Evolutionary conservation across 1,140 invertebrate genomes (phyloP), one percentile per base, ranked within the genome.

Genomic region (Drosophila bocqueti): DNA sequence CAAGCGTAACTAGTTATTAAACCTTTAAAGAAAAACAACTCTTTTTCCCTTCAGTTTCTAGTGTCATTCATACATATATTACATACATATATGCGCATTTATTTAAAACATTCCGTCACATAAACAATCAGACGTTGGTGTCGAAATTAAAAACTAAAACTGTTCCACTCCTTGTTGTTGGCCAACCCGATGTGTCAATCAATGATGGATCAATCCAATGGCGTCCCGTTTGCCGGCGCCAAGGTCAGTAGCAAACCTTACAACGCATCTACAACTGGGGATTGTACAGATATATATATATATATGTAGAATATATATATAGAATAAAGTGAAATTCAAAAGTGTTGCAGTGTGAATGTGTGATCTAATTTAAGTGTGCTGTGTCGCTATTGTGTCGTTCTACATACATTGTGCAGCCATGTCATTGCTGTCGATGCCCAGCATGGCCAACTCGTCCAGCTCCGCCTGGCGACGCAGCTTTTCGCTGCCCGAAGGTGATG

Each of bases 401-500:
- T 87, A 93, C 76, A 93, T 92, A 84, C 91, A 92, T 91, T 95
- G 94, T 61, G 95, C 95, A 11, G 95, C 95, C 81, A 96, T 94
- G 90, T 96, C 95, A 54, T 95, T 94, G 2, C 95, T 95, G 82
- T 96, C 95, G 38, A 96, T 96, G 4, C 95, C 95, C 36, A 96
- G 92, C 94, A 96, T 94, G 4, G 95, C 95, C 59, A 96, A 87
- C 72, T 96, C 95, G 46, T 96, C 95, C 64, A 95, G 82, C 50
- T 95, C 94, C 55, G 94, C 94, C 78, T 94, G 93, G 5, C 91
- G 86, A 3, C 92, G 90, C 69, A 90, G 31, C 42, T 93, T 93
- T 47, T 93, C 92, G 38, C 84, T 89, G n/a, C 91, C 86, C 16
- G 83, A 75, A 8, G 90, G 83, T 11, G 91, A 91, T 40, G 49